Evolutionary conservation across 23 tunicate genomes (phyloP).

Genomic region (Oikopleura dioica): DNA sequence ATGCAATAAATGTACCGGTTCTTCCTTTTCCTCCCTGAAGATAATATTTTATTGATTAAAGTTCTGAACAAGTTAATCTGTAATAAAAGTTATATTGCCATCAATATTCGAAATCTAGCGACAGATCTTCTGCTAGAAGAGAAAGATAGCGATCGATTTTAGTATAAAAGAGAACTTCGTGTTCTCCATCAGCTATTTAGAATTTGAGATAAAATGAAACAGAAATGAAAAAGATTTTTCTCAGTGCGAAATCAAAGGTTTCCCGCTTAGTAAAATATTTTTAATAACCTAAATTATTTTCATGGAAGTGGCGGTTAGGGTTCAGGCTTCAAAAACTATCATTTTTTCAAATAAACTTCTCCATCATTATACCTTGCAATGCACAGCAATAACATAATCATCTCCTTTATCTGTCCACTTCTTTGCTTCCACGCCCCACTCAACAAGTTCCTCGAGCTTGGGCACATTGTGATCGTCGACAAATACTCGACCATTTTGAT

Average conservation of each 20-base stretch:
- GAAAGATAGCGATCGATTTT: constrained; percentile 48
- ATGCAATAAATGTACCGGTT: constrained; percentile 59
- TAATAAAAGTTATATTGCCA: too few species aligned
- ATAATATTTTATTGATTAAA: too few species aligned
- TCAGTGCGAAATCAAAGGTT: background rate
- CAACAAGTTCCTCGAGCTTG: constrained; percentile 22
- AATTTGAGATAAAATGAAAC: constrained; percentile 37
- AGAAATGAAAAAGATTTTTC: constrained; percentile 23
- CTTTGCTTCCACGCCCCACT: background rate
- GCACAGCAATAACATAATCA: too few species aligned
- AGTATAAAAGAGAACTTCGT: constrained; percentile 28
- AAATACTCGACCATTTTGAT: constrained; percentile 33
- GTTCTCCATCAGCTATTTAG: constrained; percentile 35
- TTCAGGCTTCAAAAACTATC: too few species aligned
- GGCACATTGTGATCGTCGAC: constrained; percentile 99
- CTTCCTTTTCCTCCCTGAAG: constrained; percentile 95
- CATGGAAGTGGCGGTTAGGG: too few species aligned
- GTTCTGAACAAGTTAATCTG: too few species aligned
- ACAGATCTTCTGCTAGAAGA: too few species aligned
- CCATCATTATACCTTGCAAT: too few species aligned
- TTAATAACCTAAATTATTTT: too few species aligned
- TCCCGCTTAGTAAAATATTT: background rate
- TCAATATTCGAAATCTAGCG: too few species aligned
- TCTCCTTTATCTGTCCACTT: too few species aligned
- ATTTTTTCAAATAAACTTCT: too few species aligned